Base-by-base conservation (phyloP, 2,888 invertebrate species). In the Eupeodes luniger region DNA sequence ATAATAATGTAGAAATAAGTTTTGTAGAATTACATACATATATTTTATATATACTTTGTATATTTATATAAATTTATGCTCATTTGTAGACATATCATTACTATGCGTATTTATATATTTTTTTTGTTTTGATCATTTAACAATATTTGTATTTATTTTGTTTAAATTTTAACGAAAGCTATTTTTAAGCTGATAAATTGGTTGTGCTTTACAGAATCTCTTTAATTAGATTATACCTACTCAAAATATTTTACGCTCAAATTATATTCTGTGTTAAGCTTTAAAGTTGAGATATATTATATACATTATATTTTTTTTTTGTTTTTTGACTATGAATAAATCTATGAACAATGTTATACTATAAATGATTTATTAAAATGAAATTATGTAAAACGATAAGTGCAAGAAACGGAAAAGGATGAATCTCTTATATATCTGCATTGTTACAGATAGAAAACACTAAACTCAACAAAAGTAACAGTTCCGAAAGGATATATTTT, bases 141-240 rank as follows among this genome's bases (percentile, higher is more conserved):
- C 47, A 64, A 47, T 14, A 14, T 27, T 49, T 66, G 3, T 49
- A 19, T 47, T 19, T 64, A 27, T 49, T 66, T 66, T 2, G 40
- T 62, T 7, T 27, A 4, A 19, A 14, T 44, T 62, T 36, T 12
- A 16, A 19, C 40, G 5, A 19, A 12, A 9, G 47, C 14, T 64
- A 47, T 7, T 64, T 64, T 64, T 47, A 7, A 64, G 19, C 47
- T 27, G 12, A 27, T 0, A 19, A 66, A 57, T 66, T 66, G 66
- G 66, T 66, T 66, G 66, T 66, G 66, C 49, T 49, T 49, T 66
- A 49, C 19, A 66, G 66, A 66, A 66, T 66, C 66, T 66, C 66
- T 64, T 27, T 19, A 64, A 47, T 27, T 66, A 59, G 34, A 59
- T 34, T 59, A 3, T 27, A 59, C 59, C 2, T 14, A 59, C 5